Percentiles rank a stretch among this genome's conserved stretches.
Evolutionary conservation across 30 jellyfish, hydroid and myxozoan genomes (phyloP).

Genomic region (Pseudorhiza aurosa): DNA sequence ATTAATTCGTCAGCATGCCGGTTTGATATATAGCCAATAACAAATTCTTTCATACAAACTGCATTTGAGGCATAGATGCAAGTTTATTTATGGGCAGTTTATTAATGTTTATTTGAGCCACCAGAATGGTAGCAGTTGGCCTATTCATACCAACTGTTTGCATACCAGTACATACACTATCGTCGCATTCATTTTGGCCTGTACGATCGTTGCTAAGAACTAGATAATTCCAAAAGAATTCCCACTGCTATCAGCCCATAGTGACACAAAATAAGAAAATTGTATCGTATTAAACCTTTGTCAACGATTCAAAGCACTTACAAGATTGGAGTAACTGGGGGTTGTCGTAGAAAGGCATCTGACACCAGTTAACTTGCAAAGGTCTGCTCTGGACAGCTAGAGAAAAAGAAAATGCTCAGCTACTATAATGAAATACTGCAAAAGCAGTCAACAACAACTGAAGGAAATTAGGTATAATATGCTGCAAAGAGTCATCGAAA

Average conservation of each 20-base stretch:
- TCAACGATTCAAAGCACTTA: neutral
- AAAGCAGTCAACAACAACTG: neutral
- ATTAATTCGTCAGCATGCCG: no score
- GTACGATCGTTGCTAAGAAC: no score
- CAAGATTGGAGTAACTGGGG: constrained; percentile 51
- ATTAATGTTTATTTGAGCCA: no score
- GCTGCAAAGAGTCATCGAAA: no score
- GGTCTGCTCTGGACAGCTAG: constrained; percentile 54
- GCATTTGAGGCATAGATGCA: neutral
- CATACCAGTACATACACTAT: neutral
- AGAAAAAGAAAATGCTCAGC: neutral
- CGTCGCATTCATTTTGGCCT: no score
- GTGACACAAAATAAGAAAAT: no score
- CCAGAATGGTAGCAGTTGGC: neutral
- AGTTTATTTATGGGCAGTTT: neutral
- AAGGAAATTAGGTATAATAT: no score
- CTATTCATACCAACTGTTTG: neutral
- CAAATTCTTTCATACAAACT: no score
- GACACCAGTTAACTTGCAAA: constrained; percentile 40
- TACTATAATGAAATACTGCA: neutral
- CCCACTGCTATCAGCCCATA: no score
- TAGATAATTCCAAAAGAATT: no score
- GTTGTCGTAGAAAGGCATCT: constrained; percentile 48
- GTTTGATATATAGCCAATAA: no score
- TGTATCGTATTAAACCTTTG: no score